phyloP scores from a whole-genome alignment of 2,113 vertebrate genomes.

The Melanostigma gelatinosum region DNA sequence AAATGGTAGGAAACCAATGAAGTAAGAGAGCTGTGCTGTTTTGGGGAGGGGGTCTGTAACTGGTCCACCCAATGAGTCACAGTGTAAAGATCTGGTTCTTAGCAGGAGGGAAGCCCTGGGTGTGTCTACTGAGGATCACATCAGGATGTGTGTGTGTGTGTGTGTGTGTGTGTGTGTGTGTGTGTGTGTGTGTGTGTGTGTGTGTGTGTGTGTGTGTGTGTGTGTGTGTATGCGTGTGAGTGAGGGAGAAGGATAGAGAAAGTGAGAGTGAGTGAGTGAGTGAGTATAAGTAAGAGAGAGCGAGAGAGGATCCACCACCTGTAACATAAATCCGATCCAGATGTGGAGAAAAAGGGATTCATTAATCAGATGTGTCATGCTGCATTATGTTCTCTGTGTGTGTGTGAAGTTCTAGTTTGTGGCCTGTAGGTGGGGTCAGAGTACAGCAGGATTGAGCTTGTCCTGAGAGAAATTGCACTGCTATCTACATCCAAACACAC shows the following conservation, averaged over 20 bases:
- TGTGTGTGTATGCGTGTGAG: not conserved
- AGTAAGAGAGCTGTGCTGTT: not conserved
- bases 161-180: too few relatives aligned
- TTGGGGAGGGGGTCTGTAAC: slow-evolving; percentile 58
- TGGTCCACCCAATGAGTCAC: slow-evolving; percentile 57
- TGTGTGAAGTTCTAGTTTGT: slow-evolving; percentile 19
- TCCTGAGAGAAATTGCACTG: not conserved
- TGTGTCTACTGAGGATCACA: slow-evolving; percentile 49
- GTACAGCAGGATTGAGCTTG: slow-evolving; percentile 25
- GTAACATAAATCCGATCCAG: slow-evolving; percentile 47
- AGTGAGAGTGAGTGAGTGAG: slow-evolving; percentile 24
- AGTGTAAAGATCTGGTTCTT: slow-evolving; percentile 47
- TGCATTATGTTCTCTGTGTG: not conserved
- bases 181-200: not conserved
- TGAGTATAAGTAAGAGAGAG: slow-evolving; percentile 9
- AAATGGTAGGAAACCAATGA: not conserved
- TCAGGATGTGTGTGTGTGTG: slow-evolving; percentile 6
- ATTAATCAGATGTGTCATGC: slow-evolving; percentile 40
- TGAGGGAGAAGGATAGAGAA: not conserved
- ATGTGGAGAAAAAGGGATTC: slow-evolving; percentile 47
- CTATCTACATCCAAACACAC: not conserved
- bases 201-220: not conserved
- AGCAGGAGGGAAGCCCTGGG: slow-evolving; percentile 52
- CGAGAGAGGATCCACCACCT: slow-evolving; percentile 35
- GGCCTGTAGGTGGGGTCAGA: slow-evolving; percentile 72